These are phyloP conservation scores for Drosophila ezoana DNA, from an alignment of 2,888 invertebrate species.

Conservation along the genomic window DNA sequence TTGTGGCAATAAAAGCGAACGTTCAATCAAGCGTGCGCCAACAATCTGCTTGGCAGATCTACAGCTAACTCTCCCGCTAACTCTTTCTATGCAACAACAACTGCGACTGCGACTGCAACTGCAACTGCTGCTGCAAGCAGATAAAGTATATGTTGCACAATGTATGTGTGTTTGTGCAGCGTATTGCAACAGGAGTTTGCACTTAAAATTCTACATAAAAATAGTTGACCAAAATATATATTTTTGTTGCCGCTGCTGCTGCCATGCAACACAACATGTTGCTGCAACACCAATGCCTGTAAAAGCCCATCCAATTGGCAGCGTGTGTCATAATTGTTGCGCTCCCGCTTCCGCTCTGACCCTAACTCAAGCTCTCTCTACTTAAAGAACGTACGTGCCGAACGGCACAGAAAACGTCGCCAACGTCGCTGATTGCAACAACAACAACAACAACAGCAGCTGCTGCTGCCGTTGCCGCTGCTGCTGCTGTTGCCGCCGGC, in stretches of 20 bases:
- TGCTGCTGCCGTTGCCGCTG: slow-evolving; percentile 23
- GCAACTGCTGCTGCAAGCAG: slow-evolving; percentile 33
- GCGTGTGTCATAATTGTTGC: slow-evolving; percentile 50
- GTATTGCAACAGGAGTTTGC: slow-evolving; percentile 68
- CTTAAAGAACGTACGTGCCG: slow-evolving; percentile 59
- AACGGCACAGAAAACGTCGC: slow-evolving; percentile 52
- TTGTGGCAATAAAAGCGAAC: slow-evolving; percentile 74
- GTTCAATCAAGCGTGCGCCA: slow-evolving; percentile 72
- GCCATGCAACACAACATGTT: slow-evolving; percentile 65
- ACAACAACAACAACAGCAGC: slow-evolving; percentile 20
- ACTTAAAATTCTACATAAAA: slow-evolving; percentile 66
- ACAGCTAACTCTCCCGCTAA: slow-evolving; percentile 27
- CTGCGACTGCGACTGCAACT: not conserved
- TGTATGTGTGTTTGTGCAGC: slow-evolving; percentile 31
- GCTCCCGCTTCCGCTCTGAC: not conserved
- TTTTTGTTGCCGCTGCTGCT: slow-evolving; percentile 31
- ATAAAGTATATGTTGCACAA: slow-evolving; percentile 53
- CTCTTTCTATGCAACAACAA: slow-evolving; percentile 9
- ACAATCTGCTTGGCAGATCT: slow-evolving; percentile 51
- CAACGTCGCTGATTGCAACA: slow-evolving; percentile 26
- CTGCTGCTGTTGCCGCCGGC: slow-evolving; percentile 23
- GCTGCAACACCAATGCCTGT: slow-evolving; percentile 38
- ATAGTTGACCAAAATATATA: slow-evolving; percentile 43
- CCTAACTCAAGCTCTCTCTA: not conserved
- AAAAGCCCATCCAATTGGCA: slow-evolving; percentile 34